Conservation (phyloP, 2,797 vertebrate genomes). For the Fundulus diaphanus region DNA sequence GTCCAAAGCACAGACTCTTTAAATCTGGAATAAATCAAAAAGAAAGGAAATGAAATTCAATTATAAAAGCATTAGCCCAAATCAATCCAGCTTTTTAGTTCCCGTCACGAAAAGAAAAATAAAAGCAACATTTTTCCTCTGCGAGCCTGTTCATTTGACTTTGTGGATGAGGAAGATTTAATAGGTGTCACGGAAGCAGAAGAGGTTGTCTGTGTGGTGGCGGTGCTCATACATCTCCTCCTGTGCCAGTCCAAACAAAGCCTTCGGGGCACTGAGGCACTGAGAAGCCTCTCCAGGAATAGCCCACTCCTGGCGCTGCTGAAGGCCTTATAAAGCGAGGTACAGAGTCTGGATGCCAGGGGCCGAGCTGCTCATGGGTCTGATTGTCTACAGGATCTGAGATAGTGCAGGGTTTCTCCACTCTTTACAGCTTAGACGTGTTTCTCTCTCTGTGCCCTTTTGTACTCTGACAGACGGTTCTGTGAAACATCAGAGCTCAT, state of each 20-base stretch:
- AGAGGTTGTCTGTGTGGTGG: slow-evolving; percentile 40
- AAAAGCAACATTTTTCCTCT: slow-evolving; percentile 23
- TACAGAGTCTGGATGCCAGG: slow-evolving; percentile 66
- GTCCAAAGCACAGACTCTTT: background rate
- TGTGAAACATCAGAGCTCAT: slow-evolving; percentile 58
- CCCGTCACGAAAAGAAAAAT: slow-evolving; percentile 18
- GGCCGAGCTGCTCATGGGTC: slow-evolving; percentile 41
- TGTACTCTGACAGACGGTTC: slow-evolving; percentile 57
- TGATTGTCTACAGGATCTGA: slow-evolving; percentile 39
- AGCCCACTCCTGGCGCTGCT: slow-evolving; percentile 57
- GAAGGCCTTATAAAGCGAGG: slow-evolving; percentile 77
- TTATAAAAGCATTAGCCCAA: background rate
- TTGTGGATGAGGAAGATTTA: slow-evolving; percentile 61
- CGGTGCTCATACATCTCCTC: slow-evolving; percentile 43
- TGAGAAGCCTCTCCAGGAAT: slow-evolving; percentile 64
- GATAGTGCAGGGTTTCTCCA: slow-evolving; percentile 54
- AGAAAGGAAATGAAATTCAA: background rate
- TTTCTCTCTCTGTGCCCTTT: slow-evolving; percentile 36
- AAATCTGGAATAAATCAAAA: background rate
- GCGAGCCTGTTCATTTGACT: slow-evolving; percentile 18
- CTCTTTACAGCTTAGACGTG: slow-evolving; percentile 25
- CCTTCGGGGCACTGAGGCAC: slow-evolving; percentile 47
- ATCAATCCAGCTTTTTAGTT: background rate
- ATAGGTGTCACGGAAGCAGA: slow-evolving; percentile 17
- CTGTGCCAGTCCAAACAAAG: slow-evolving; percentile 72